Evolutionary conservation across 2,888 invertebrate genomes (phyloP), one percentile per base, ranked within the genome.

Genomic region (Candidula unifasciata): DNA sequence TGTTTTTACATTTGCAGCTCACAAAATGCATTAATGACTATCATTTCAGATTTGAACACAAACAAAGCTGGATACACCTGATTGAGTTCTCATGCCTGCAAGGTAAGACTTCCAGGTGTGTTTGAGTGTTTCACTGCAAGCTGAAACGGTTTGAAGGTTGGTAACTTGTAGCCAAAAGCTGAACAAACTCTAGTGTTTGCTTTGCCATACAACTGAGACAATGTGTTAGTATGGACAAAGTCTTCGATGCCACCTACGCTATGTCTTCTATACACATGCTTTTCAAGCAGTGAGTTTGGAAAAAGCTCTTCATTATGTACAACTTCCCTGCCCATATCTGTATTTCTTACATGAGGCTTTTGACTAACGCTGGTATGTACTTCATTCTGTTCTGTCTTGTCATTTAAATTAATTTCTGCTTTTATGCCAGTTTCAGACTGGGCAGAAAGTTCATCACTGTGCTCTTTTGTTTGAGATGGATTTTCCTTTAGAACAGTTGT

Each of bases 211-310:
- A 87, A 85, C 18, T 88, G 88, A 33, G 91, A 87, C 77, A 93
- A 85, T 24, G 92, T 91, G 33, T 90, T 95, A 37, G 95, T 94
- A 87, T 96, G 95, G 89, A 96, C 96, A 35, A 96, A 96, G 94
- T 97, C 97, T 94, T 97, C 97, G 24, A 97, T 97, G 82, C 98
- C 97, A 87, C 97, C 97, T 16, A 98, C 97, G 0, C 97, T 98
- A 94, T 98, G 97, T 52, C 98, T 95, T 71, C 98, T 95, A 94
- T 89, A 89, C 16, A 68, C 71, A 86, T 89, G 76, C 8, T 35
- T 52, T 33, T 66, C 74, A 30, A 44, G 27, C 18, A 21, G 87
- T 80, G 82, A 85, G 86, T 85, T 89, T 83, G 87, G 87, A 85
- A 64, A 68, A 80, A 27, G 77, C 16, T 73, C 77, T 57, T 73